Conservation (phyloP, 2,113 vertebrate genomes). For the Garra rufa region DNA sequence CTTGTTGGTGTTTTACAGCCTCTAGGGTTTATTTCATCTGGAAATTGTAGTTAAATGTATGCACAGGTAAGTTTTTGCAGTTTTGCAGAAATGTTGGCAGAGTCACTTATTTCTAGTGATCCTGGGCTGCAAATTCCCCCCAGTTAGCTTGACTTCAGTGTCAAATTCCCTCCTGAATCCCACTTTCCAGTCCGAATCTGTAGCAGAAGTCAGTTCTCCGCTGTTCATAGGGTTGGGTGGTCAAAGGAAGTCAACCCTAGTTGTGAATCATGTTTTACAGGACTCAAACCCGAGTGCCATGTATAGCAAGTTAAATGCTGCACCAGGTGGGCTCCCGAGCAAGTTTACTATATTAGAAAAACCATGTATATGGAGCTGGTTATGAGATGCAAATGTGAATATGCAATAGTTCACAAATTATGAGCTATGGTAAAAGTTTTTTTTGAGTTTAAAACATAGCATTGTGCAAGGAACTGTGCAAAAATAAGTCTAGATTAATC, state of each 20-base stretch:
- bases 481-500: no score
- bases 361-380: no score
- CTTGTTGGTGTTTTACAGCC: not conserved
- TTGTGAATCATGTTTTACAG: no score
- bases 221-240: not conserved
- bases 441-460: no score
- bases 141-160: not conserved
- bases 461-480: no score
- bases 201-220: not conserved
- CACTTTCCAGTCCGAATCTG: not conserved
- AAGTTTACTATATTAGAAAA: no score
- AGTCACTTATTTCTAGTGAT: not conserved
- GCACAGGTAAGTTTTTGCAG: not conserved
- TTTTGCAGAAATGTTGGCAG: not conserved
- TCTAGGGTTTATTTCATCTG: not conserved
- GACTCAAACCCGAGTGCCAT: no score
- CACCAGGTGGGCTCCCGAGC: no score
- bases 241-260: constrained; percentile 22
- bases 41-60: not conserved
- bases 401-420: no score
- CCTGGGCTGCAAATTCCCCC: not conserved
- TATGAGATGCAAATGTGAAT: no score
- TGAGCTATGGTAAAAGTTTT: no score
- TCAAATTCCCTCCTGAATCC: not conserved
- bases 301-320: no score